phyloP scores from a whole-genome alignment of 2,888 invertebrate genomes.

The Lysandra coridon region DNA sequence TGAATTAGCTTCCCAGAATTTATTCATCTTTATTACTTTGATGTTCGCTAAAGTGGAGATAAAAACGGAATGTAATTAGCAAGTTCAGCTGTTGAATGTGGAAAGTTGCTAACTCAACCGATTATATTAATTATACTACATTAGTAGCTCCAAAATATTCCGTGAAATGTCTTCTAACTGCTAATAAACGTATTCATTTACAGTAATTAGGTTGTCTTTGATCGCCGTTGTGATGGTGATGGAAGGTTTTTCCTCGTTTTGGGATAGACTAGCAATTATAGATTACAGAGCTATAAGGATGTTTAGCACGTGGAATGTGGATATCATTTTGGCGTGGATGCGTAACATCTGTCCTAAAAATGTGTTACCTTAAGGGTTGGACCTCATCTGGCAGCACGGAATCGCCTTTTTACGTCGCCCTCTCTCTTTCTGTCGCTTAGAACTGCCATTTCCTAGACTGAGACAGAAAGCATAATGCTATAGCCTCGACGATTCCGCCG shows the following conservation, averaged over 20 bases:
- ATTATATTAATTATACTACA: slow-evolving; percentile 54
- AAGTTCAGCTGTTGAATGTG: slow-evolving; percentile 34
- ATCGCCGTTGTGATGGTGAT: background rate
- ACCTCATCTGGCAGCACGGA: too few species aligned
- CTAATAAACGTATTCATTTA: slow-evolving; percentile 58
- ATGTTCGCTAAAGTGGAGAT: slow-evolving; percentile 17
- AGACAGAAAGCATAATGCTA: too few species aligned
- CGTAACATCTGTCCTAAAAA: too few species aligned
- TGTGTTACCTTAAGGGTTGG: too few species aligned
- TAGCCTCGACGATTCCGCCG: too few species aligned
- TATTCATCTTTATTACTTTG: slow-evolving; percentile 22
- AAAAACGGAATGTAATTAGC: slow-evolving; percentile 31
- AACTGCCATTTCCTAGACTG: too few species aligned
- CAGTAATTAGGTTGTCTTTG: slow-evolving; percentile 27
- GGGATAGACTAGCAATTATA: background rate
- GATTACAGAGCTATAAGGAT: too few species aligned
- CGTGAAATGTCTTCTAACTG: slow-evolving; percentile 43
- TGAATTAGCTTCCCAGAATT: background rate
- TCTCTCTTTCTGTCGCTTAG: too few species aligned
- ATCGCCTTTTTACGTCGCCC: too few species aligned
- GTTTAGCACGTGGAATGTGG: too few species aligned
- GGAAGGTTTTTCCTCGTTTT: background rate
- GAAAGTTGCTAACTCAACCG: slow-evolving; percentile 42
- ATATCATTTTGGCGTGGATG: too few species aligned
- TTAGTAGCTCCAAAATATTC: slow-evolving; percentile 44